Conservation (phyloP, 64 coral and sea anemone genomes). For the Orbicella faveolata region DNA sequence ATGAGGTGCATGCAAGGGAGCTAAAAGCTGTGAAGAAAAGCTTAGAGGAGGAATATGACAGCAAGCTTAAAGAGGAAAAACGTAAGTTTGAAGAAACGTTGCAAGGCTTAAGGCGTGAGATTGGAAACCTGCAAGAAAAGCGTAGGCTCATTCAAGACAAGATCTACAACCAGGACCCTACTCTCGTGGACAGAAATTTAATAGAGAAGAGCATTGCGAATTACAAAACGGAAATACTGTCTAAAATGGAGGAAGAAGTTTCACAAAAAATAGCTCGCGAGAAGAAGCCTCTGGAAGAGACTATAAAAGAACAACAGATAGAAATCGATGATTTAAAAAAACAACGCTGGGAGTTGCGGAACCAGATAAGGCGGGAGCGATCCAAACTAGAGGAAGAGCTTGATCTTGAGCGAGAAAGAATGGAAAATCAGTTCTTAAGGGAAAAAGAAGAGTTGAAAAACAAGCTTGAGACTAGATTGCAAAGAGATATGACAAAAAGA, state of each 20-base stretch:
- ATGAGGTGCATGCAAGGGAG: slow-evolving; percentile 7
- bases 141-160: slow-evolving; percentile 89
- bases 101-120: slow-evolving; percentile 61
- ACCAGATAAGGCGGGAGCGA: slow-evolving; percentile 72
- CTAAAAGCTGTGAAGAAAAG: slow-evolving; percentile 37
- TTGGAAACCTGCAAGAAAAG: slow-evolving; percentile 85
- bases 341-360: slow-evolving; percentile 80
- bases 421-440: slow-evolving; percentile 67
- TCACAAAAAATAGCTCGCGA: slow-evolving; percentile 65
- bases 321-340: slow-evolving; percentile 82
- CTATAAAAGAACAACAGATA: slow-evolving; percentile 64
- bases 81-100: slow-evolving; percentile 84
- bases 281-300: slow-evolving; percentile 74
- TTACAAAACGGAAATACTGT: slow-evolving; percentile 83
- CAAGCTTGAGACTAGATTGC: slow-evolving; percentile 64
- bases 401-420: slow-evolving; percentile 69
- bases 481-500: slow-evolving; percentile 65
- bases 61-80: slow-evolving; percentile 74
- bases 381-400: slow-evolving; percentile 75
- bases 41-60: slow-evolving; percentile 84
- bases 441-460: slow-evolving; percentile 81
- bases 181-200: slow-evolving; percentile 49
- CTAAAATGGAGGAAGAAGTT: slow-evolving; percentile 86
- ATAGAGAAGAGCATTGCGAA: slow-evolving; percentile 91
- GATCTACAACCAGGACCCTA: slow-evolving; percentile 77